Percentiles rank a stretch among this genome's conserved stretches.
These are phyloP conservation scores for Priocnemis perturbator DNA, from an alignment of 2,888 invertebrate genomes.

Conservation along the genomic window DNA sequence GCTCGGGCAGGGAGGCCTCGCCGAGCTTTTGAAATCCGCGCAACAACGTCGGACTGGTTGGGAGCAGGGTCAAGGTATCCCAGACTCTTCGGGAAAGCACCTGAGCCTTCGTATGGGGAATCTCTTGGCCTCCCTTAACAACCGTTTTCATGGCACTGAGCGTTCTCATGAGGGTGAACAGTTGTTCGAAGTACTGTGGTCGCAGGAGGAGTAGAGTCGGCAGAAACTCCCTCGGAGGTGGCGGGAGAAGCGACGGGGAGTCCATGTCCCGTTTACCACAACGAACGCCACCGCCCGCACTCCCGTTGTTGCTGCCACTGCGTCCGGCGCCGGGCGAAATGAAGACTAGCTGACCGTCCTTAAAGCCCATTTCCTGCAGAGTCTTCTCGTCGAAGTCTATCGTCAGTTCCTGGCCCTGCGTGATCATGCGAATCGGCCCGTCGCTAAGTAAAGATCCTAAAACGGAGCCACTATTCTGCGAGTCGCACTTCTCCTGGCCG, in stretches of 20 bases:
- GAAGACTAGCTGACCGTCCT: conserved; percentile 94
- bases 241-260: conserved; percentile 90
- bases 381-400: conserved; percentile 95
- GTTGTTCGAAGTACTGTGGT: conserved; percentile 92
- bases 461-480: conserved; percentile 75
- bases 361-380: conserved; percentile 93
- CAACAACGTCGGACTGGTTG: conserved; percentile 90
- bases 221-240: conserved; percentile 89
- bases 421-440: conserved; percentile 93
- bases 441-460: conserved; percentile 85
- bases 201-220: conserved; percentile 90
- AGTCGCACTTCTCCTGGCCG: conserved; percentile 57
- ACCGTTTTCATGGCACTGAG: conserved; percentile 90
- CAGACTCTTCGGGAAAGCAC: conserved; percentile 91
- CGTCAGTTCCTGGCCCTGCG: conserved; percentile 94
- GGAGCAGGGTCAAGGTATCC: conserved; percentile 94
- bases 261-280: conserved; percentile 82
- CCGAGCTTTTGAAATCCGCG: conserved; percentile 88
- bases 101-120: conserved; percentile 91
- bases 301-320: no score
- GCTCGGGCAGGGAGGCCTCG: conserved; percentile 82
- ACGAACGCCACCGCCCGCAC: conserved; percentile 64
- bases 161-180: conserved; percentile 93
- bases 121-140: conserved; percentile 82
- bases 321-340: conserved; percentile 90